Percentiles rank a stretch among this genome's conserved stretches.
Conservation (phyloP, 2,888 invertebrate species). For the Sarcophaga caerulescens region DNA sequence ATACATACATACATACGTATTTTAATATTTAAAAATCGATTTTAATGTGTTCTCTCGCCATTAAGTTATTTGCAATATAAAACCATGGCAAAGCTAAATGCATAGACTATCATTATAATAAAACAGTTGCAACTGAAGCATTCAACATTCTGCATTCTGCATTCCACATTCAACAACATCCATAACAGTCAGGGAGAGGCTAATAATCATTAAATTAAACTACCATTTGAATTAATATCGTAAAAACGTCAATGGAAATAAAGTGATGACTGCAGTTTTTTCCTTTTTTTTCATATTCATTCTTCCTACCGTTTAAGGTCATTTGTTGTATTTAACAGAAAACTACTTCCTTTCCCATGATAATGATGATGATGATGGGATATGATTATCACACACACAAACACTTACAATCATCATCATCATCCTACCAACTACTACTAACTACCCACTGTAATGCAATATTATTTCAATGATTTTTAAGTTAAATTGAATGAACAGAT, state of each 20-base stretch:
- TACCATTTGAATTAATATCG: conserved; percentile 39
- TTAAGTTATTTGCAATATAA: not conserved
- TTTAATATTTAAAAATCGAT: conserved; percentile 4
- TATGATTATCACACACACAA: not conserved
- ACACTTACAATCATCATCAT: not conserved
- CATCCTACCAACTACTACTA: not conserved
- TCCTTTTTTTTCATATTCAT: not conserved
- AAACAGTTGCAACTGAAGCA: conserved; percentile 35
- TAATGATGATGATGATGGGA: not conserved
- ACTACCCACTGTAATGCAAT: not conserved
- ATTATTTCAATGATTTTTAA: conserved; percentile 39
- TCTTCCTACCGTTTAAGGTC: conserved; percentile 44
- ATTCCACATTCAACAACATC: not conserved
- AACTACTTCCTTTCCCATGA: conserved; percentile 41
- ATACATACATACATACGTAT: not conserved
- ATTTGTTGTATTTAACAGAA: conserved; percentile 55
- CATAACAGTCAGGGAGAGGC: conserved; percentile 43
- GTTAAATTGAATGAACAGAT: conserved; percentile 32
- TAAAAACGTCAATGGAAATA: conserved; percentile 31
- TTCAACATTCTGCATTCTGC: not conserved
- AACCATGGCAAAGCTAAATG: not conserved
- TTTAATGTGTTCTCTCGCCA: not conserved
- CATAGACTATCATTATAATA: conserved; percentile 17
- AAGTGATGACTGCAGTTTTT: conserved; percentile 27
- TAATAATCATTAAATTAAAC: conserved; percentile 44